A percentile compares a stretch with the other conserved stretches of the same genome.
Conservation (phyloP, 1,140 invertebrate species). For the Lerema accius region DNA sequence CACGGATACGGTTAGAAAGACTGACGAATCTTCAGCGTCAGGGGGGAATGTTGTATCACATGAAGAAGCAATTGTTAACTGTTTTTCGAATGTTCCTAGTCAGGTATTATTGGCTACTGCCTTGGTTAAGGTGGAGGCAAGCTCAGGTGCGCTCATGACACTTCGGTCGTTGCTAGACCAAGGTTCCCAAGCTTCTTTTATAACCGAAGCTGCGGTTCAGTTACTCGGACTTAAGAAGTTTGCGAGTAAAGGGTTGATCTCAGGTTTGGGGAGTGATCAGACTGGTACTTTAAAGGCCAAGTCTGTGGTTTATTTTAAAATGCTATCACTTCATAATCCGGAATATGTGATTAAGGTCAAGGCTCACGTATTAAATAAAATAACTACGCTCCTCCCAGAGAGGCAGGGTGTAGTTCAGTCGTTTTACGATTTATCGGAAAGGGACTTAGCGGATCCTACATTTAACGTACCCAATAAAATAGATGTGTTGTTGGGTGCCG, state of each 20-base stretch:
- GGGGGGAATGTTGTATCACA: constrained; percentile 3
- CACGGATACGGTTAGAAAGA: neutral
- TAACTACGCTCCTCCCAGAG: constrained; percentile 32
- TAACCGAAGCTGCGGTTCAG: constrained; percentile 36
- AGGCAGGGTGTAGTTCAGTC: constrained; percentile 11
- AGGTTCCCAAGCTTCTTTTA: constrained; percentile 42
- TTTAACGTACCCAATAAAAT: constrained; percentile 31
- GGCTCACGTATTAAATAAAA: constrained; percentile 35
- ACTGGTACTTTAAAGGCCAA: constrained; percentile 9
- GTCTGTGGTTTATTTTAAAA: constrained; percentile 18
- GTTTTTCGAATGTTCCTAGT: constrained; percentile 7
- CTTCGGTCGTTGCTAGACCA: constrained; percentile 38
- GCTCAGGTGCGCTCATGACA: neutral
- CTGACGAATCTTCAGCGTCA: neutral
- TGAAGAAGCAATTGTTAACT: constrained; percentile 6
- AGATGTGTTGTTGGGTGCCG: constrained; percentile 37
- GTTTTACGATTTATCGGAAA: neutral
- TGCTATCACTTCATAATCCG: neutral
- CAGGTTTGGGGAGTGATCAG: constrained; percentile 11
- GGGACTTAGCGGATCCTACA: constrained; percentile 21
- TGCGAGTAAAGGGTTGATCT: constrained; percentile 23
- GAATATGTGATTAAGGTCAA: constrained; percentile 19
- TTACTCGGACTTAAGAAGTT: constrained; percentile 18
- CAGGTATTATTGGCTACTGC: constrained; percentile 33
- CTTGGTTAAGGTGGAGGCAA: constrained; percentile 23